Evolutionary conservation across 1,140 invertebrate genomes (phyloP).

Genomic region (Drosophila sechellia): DNA sequence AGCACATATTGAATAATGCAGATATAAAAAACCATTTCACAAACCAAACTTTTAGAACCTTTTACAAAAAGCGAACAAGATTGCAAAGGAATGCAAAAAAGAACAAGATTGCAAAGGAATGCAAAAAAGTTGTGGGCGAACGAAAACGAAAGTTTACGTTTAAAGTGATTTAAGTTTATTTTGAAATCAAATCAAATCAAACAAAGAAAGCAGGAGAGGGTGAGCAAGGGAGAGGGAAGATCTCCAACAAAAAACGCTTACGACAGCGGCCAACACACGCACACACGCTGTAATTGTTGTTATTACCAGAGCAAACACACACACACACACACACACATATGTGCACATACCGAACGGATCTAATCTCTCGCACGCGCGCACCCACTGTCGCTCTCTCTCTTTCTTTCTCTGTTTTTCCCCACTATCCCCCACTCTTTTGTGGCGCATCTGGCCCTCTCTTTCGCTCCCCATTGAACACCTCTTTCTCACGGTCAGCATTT

Average conservation of each 20-base stretch:
- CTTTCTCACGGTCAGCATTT: slow-evolving; percentile 49
- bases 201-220: slow-evolving; percentile 2
- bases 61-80: background rate
- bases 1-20: background rate
- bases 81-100: slow-evolving; percentile 44
- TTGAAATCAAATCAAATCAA: slow-evolving; percentile 10
- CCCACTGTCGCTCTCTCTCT: slow-evolving; percentile 7
- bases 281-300: slow-evolving; percentile 67
- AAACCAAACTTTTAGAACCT: background rate
- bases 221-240: background rate
- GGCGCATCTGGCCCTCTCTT: background rate
- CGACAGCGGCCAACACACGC: slow-evolving; percentile 55
- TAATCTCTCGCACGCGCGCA: slow-evolving; percentile 34
- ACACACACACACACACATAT: background rate
- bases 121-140: slow-evolving; percentile 49
- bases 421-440: background rate
- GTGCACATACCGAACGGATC: slow-evolving; percentile 25
- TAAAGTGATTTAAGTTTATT: slow-evolving; percentile 33
- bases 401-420: slow-evolving; percentile 6
- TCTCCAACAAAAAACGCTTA: slow-evolving; percentile 77
- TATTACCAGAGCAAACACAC: slow-evolving; percentile 41
- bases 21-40: background rate
- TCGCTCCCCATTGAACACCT: slow-evolving; percentile 11
- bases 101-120: slow-evolving; percentile 11
- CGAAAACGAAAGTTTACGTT: slow-evolving; percentile 69